phyloP scores from a whole-genome alignment of 2,797 vertebrate species.

The Leptoclinus maculatus region DNA sequence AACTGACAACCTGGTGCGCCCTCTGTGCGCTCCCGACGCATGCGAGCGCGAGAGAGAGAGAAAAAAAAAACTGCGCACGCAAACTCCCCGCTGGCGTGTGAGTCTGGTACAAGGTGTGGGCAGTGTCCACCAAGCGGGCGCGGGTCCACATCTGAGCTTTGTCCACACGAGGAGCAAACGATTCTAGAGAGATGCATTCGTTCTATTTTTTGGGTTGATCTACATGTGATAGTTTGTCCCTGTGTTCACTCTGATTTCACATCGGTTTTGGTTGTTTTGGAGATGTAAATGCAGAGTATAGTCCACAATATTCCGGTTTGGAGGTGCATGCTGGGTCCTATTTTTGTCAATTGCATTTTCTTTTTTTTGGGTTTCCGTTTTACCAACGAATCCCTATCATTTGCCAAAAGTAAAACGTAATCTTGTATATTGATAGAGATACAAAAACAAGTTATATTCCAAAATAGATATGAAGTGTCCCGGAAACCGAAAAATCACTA shows the following conservation, averaged over 20 bases:
- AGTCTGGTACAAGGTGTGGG: slow-evolving; percentile 40
- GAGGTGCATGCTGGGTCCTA: not conserved
- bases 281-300: not conserved
- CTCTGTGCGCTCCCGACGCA: slow-evolving; percentile 66
- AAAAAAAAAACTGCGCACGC: slow-evolving; percentile 39
- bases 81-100: slow-evolving; percentile 45
- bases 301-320: not conserved
- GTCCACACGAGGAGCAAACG: not conserved
- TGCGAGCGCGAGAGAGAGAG: slow-evolving; percentile 1
- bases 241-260: not conserved
- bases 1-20: slow-evolving; percentile 68
- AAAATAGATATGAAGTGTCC: not conserved
- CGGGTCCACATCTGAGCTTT: slow-evolving; percentile 17
- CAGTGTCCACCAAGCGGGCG: slow-evolving; percentile 25
- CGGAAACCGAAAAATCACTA: not conserved
- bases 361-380: not conserved
- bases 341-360: not conserved
- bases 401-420: no score
- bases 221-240: not conserved
- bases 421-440: not conserved
- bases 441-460: not conserved
- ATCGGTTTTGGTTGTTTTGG: not conserved
- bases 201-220: not conserved
- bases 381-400: no score
- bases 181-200: not conserved